Evolutionary conservation across 2,888 invertebrate species (phyloP).

Genomic region (Erebia ligea): DNA sequence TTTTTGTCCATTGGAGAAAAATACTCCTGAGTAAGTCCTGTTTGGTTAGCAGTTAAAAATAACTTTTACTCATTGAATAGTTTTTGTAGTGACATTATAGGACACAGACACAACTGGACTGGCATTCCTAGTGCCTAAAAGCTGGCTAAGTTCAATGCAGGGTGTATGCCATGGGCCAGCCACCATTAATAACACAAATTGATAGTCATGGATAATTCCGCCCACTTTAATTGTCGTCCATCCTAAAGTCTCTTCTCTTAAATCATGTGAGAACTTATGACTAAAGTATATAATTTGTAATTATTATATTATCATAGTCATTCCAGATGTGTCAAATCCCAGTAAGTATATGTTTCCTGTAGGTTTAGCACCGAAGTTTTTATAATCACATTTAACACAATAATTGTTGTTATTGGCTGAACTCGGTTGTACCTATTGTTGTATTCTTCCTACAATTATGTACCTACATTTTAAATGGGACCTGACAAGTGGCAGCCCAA

Average conservation of each 20-base stretch:
- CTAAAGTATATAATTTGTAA: neutral
- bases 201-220: conserved; percentile 12
- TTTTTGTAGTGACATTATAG: neutral
- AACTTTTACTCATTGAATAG: neutral
- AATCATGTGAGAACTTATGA: neutral
- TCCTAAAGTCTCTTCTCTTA: neutral
- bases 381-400: neutral
- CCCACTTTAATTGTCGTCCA: conserved; percentile 12
- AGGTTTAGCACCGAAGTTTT: neutral
- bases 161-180: neutral
- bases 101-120: conserved; percentile 11
- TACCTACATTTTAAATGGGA: neutral
- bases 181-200: conserved; percentile 1
- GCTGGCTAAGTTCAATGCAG: neutral
- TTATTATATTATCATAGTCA: neutral
- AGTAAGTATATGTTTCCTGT: neutral
- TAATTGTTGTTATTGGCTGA: neutral
- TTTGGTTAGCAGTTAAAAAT: neutral
- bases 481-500: neutral
- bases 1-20: neutral
- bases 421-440: neutral
- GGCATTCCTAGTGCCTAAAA: neutral
- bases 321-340: conserved; percentile 9
- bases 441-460: neutral
- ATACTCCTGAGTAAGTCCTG: neutral